These are phyloP conservation scores for Dipus sagitta DNA, from an alignment of 2,797 vertebrate species.

Conservation along the genomic window DNA sequence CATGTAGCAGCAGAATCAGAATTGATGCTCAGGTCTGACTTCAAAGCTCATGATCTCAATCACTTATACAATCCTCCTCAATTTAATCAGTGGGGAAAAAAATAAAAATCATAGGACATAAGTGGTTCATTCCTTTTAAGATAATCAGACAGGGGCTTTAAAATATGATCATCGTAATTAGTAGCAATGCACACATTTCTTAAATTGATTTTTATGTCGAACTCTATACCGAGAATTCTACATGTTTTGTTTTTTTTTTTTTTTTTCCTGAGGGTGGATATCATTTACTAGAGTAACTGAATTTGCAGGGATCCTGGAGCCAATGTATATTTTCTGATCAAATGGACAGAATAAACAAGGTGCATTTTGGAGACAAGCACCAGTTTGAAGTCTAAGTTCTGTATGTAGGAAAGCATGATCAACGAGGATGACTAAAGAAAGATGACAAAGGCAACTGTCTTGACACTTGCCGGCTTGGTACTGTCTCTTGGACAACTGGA, in stretches of 20 bases:
- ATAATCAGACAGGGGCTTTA: slow-evolving; percentile 24
- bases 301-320: background rate
- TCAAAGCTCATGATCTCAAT: background rate
- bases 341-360: background rate
- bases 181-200: slow-evolving; percentile 2
- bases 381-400: background rate
- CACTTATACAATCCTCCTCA: background rate
- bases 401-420: background rate
- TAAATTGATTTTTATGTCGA: background rate
- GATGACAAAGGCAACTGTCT: no score
- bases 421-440: background rate
- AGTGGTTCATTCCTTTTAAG: slow-evolving; percentile 3
- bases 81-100: slow-evolving; percentile 35
- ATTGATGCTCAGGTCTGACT: background rate
- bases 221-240: background rate
- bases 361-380: background rate
- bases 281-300: background rate
- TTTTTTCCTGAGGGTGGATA: background rate
- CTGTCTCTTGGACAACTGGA: background rate
- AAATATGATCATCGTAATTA: background rate
- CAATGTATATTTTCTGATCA: background rate
- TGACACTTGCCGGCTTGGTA: background rate
- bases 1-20: background rate
- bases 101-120: slow-evolving; percentile 16
- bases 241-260: no score